These are phyloP conservation scores for Torymus aiolomorphi DNA, from an alignment of 2,888 invertebrate genomes.

Conservation along the genomic window DNA sequence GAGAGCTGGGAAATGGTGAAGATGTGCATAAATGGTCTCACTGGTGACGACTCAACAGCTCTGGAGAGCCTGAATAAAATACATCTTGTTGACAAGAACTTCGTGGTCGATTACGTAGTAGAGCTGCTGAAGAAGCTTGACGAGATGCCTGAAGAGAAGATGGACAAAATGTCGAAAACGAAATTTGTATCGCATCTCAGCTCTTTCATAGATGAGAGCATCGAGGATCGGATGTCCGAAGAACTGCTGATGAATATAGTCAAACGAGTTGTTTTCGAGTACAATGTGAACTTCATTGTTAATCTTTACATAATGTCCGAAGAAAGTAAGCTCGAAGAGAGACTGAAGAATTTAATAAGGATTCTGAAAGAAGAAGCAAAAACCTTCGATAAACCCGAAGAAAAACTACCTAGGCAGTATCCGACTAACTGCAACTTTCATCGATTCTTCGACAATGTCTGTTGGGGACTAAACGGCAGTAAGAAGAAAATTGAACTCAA, in stretches of 20 bases:
- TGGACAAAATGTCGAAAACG: neutral
- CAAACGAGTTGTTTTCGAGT: neutral
- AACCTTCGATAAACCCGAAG: neutral
- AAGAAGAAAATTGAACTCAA: neutral
- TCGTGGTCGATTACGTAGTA: neutral
- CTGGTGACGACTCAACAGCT: neutral
- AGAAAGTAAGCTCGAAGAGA: slow-evolving; percentile 18
- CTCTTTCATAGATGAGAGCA: neutral
- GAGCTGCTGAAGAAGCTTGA: slow-evolving; percentile 29
- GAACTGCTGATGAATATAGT: slow-evolving; percentile 31
- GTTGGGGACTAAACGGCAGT: neutral
- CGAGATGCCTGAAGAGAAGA: neutral
- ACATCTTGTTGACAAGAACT: neutral
- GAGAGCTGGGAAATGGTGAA: slow-evolving; percentile 2
- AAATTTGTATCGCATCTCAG: neutral
- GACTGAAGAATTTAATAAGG: slow-evolving; percentile 10
- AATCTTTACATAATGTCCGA: slow-evolving; percentile 15
- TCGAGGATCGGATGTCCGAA: slow-evolving; percentile 9
- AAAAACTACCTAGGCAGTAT: neutral
- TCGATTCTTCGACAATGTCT: too few relatives aligned
- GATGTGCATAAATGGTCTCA: neutral
- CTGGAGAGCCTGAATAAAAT: neutral
- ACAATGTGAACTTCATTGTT: neutral
- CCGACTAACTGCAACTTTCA: neutral
- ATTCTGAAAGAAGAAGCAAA: neutral